phyloP scores from a whole-genome alignment of 2,113 vertebrate species.

The Spilogale gracilis region DNA sequence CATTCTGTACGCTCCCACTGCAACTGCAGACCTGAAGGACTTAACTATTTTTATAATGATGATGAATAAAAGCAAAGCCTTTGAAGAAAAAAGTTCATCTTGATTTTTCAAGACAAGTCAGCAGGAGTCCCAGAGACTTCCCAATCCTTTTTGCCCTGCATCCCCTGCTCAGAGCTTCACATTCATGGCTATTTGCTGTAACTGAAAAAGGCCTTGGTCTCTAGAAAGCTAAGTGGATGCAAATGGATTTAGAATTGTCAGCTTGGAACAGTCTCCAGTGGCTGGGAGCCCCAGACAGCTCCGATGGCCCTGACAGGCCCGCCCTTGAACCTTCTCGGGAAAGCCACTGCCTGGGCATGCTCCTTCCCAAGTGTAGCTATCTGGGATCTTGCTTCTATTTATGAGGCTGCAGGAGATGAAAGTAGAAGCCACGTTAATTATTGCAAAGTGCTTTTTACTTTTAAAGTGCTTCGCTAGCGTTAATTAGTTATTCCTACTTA shows the following conservation, averaged over 20 bases:
- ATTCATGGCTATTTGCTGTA: background rate
- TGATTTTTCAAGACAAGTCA: constrained; percentile 69
- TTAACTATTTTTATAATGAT: constrained; percentile 57
- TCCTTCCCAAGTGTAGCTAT: background rate
- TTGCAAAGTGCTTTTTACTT: constrained; percentile 74
- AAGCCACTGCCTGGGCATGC: background rate
- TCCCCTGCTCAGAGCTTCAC: background rate
- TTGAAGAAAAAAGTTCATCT: constrained; percentile 73
- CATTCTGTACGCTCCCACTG: background rate
- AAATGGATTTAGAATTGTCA: constrained; percentile 65
- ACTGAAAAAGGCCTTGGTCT: background rate
- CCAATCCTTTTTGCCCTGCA: background rate
- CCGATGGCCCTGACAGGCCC: background rate
- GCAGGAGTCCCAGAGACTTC: constrained; percentile 39
- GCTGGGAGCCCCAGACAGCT: background rate
- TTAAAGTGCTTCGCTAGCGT: constrained; percentile 37
- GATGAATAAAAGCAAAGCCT: constrained; percentile 64
- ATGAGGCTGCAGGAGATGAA: constrained; percentile 60
- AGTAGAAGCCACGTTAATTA: constrained; percentile 63
- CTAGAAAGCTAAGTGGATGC: constrained; percentile 70
- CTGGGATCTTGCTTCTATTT: background rate
- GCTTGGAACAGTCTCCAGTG: constrained; percentile 26
- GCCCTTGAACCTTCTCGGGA: background rate
- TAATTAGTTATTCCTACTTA: constrained; percentile 69
- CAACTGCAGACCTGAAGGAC: constrained; percentile 46